Base-by-base conservation (phyloP, 2,888 invertebrate species). In the Lathronympha strigana region DNA sequence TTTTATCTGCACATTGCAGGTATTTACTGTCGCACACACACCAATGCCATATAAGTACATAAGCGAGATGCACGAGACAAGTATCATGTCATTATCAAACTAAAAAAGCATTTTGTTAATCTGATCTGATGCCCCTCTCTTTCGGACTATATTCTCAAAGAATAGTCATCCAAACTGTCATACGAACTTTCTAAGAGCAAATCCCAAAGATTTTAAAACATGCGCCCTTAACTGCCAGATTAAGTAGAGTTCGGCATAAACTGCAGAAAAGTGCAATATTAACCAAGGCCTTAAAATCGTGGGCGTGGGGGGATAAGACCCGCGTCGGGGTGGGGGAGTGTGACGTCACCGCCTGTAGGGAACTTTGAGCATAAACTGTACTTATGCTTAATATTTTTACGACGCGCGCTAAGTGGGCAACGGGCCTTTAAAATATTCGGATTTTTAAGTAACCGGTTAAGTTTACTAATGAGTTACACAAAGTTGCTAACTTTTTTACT, bases 261-360 rank as follows among this genome's bases (percentile, higher is more conserved):
- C 64, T 64, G 64, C 58, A 64, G 45, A 64, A 64, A 64, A 64
- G 50, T 67, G 64, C 67, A 67, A 67, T 67, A 64, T 64, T 67
- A 67, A 67, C 49, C 49, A 60, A 61, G 64, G 64, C 60, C 67
- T 67, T 63, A 64, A 67, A 67, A 64, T 55, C 55, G 45, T 25
- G 50, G 60, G 17, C 45, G 53, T n/a, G 50, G 64, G 67, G 67
- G 50, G 53, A 50, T 40, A 28, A 62, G 51, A 31, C 6, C 23
- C 23, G 47, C 28, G 4, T 9, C 33, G 38, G 43, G 36, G 50
- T 9, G 28, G 53, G 21, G 58, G 54, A 43, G 28, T 8, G 67
- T 55, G 57, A 61, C 67, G 64, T 67, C 67, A 64, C 51, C 11
- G 49, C 49, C 55, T 45, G 36, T 33, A 57, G 57, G 63, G 57